A percentile compares a stretch with the other conserved stretches of the same genome.
Conservation (phyloP, 2,888 invertebrate genomes). For the Noctua janthe region DNA sequence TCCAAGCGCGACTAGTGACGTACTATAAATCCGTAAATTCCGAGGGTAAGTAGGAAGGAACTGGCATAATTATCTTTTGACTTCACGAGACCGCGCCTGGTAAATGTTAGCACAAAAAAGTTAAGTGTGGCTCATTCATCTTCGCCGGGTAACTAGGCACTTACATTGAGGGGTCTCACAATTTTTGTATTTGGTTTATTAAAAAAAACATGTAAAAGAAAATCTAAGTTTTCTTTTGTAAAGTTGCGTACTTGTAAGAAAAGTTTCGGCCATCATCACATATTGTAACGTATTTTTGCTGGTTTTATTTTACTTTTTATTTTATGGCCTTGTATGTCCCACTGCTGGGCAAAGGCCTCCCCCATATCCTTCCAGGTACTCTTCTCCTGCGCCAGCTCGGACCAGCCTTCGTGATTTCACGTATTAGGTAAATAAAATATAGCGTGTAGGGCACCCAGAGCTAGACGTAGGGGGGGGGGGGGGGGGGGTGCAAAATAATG, state of each 20-base stretch:
- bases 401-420: too few relatives aligned
- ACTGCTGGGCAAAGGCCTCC: too few relatives aligned
- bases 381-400: too few relatives aligned
- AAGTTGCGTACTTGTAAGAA: neutral
- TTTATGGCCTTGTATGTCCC: too few relatives aligned
- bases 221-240: neutral
- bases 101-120: constrained; percentile 52
- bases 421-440: neutral
- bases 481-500: too few relatives aligned
- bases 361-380: too few relatives aligned
- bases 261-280: neutral
- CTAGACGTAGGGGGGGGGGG: neutral
- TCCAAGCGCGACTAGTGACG: neutral
- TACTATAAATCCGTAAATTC: constrained; percentile 27
- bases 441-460: neutral
- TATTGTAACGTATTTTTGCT: neutral
- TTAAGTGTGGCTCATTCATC: constrained; percentile 54
- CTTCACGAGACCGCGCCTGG: constrained; percentile 35
- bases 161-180: constrained; percentile 32
- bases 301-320: too few relatives aligned
- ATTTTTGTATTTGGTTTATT: constrained; percentile 15
- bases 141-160: constrained; percentile 41
- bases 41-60: constrained; percentile 27
- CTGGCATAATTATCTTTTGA: constrained; percentile 59
- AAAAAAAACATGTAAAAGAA: constrained; percentile 2